Base-by-base conservation (phyloP, 64 coral and sea anemone species). In the Dendrophyllia cribrosa region DNA sequence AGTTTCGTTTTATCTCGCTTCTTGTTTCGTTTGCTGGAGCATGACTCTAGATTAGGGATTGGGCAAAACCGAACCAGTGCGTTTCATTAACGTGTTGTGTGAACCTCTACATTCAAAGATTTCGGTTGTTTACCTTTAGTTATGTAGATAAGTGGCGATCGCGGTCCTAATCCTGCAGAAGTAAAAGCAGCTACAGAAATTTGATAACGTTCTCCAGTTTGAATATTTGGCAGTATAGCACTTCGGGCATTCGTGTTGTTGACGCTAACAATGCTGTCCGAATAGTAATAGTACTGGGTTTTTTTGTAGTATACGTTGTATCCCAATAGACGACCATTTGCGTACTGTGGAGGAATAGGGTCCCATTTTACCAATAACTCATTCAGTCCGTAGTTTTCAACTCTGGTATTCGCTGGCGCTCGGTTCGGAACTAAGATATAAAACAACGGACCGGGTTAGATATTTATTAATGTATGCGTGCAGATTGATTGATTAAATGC, bases 101-200 rank as follows among this genome's bases (percentile, higher is more conserved):
- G 2, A 34, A 56, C 5, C 53, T 56, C 5, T 6, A 1, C 5
- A 1, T 56, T 56, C 34, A 34, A 34, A 56, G 53, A 12, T 12
- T 56, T 56, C 7, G 12, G 7, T 9, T 65, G 14, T n/a, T 78
- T 58, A 78, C 75, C 51, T 56, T 78, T 78, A 1, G 9, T 56
- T 22, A 24, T 25, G 9, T 78, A 78, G n/a, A 78, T 2, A 78
- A 22, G 6, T 8, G 49, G 13, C 3, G 75, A 78, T 58, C 75
- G 49, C 4, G 50, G 75, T 13, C 75, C 75, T 13, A 17, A 6
- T 12, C 75, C 75, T 23, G 20, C 51, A 22, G 75, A 78, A 14
- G 75, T 78, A 58, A 78, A 78, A 21, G 75, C 51, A 51, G 51
- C 20, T 14, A 78, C 75, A 9, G 75, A 53, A 78, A 78, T 78